These are phyloP conservation scores for Branchinecta sandiegonensis DNA, from an alignment of 2,888 invertebrate genomes.

Conservation along the genomic window DNA sequence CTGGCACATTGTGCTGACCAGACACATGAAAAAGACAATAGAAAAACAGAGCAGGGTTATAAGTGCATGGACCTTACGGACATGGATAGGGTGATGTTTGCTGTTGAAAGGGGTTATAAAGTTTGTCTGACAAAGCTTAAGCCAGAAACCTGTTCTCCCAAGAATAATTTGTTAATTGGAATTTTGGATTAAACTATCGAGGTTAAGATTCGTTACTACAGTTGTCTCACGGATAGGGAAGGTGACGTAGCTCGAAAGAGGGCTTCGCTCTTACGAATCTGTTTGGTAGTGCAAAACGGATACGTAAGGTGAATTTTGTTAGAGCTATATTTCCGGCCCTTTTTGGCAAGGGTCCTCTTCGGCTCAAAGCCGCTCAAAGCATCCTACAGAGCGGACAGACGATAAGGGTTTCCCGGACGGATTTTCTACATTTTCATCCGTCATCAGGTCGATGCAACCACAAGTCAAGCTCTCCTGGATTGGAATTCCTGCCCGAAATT, in stretches of 20 bases:
- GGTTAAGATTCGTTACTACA: neutral
- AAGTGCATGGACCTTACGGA: conserved; percentile 78
- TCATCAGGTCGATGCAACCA: too few species aligned
- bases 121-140: conserved; percentile 59
- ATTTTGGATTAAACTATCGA: conserved; percentile 21
- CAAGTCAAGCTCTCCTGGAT: too few species aligned
- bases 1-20: conserved; percentile 85
- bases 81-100: conserved; percentile 61
- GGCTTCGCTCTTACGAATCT: too few species aligned
- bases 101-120: conserved; percentile 56
- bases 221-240: neutral
- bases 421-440: too few species aligned
- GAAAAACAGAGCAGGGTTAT: conserved; percentile 57
- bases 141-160: conserved; percentile 73
- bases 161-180: conserved; percentile 73
- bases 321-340: too few species aligned
- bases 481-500: too few species aligned
- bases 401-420: too few species aligned
- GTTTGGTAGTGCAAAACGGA: too few species aligned
- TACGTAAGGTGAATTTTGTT: too few species aligned
- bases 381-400: too few species aligned
- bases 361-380: too few species aligned
- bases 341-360: too few species aligned
- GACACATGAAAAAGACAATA: conserved; percentile 57
- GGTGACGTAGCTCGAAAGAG: neutral